Base-by-base conservation (phyloP, 2,797 vertebrate genomes). In the Pipistrellus nathusii region DNA sequence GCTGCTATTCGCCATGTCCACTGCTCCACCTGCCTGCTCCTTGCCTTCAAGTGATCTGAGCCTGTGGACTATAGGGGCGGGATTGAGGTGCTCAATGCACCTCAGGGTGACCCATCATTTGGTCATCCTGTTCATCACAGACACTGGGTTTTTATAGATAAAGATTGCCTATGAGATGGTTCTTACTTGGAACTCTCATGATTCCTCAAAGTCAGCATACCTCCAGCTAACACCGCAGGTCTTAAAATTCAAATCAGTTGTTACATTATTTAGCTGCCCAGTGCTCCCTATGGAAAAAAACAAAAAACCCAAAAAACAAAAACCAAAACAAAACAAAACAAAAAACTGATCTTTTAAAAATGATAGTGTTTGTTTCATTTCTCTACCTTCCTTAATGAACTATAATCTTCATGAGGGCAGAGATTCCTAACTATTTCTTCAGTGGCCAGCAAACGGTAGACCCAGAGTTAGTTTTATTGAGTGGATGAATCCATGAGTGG, bases 391-490 rank as follows among this genome's bases (percentile, higher is more conserved):
- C 14, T 38, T 66, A 83, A 55, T 73, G 66, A 78, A 30, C 35
- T 64, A 2, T 46, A 68, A 57, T 46, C 18, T 69, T 27, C 12
- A n/a, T 73, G 86, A 81, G 41, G 62, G 8, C 30, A 94, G 88
- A 93, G 44, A 62, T 78, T 88, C 66, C 57, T 57, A 57, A 64
- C 8, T 82, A 8, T 57, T 81, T 94, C 57, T 57, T 81, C 32
- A 85, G 23, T 75, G 20, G 20, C 21, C 69, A 14, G 55, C 3
- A 93, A 91, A 66, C 55, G 30, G 27, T n/a, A 66, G 48, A 48
- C 20, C 51, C 5, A 25, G 25, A 72, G 55, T 48, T 90, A 71
- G 38, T 46, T 75, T 95, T 93, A 88, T 14, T 85, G 77, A 64
- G 57, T 83, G 46, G 91, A 71, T 30, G 17, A 69, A 86, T 62